Evolutionary conservation across 1,140 invertebrate genomes (phyloP), one percentile per base, ranked within the genome.

Genomic region (Pachypsylla venusta): DNA sequence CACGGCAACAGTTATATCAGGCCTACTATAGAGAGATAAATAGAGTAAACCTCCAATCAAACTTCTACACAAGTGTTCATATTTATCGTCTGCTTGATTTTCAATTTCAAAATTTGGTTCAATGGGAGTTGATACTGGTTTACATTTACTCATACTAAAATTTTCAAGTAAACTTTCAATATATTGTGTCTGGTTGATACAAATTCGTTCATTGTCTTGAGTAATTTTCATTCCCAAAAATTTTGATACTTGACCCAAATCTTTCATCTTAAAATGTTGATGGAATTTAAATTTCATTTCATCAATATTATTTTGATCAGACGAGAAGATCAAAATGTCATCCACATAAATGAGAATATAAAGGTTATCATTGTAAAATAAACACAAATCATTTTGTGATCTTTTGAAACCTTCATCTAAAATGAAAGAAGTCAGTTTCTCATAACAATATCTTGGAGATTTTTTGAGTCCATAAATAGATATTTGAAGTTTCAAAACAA

Each of bases 391-490:
- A 39, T 22, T n/a, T 24, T 16, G 16, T 26, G 58, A 62, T 5
- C 28, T 22, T 62, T 61, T 53, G 20, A 72, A 67, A 1, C 61
- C 60, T 13, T 58, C 7, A 22, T 66, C 60, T 14, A 58, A 54
- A 22, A 69, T 59, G 42, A 67, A 65, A 24, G 62, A 1, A 19
- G 4, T 57, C 10, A 70, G 64, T 13, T 54, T 30, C 19, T 67
- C 57, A 54, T 70, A 67, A 71, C 69, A 74, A 5, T 57, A 64
- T 19, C 16, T 58, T 4, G 57, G 67, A 25, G 69, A 60, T 59
- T 73, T 67, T 61, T 70, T 67, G 0, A 73, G 60, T 0, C 67
- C 70, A 62, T 73, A 73, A 3, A 73, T 14, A 48, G 65, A 64
- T 61, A 66, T 68, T 1, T 68, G 65, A 0, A 53, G 20, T 53